Evolutionary conservation across 2,888 invertebrate genomes (phyloP).

Genomic region (Calameuta idolon): DNA sequence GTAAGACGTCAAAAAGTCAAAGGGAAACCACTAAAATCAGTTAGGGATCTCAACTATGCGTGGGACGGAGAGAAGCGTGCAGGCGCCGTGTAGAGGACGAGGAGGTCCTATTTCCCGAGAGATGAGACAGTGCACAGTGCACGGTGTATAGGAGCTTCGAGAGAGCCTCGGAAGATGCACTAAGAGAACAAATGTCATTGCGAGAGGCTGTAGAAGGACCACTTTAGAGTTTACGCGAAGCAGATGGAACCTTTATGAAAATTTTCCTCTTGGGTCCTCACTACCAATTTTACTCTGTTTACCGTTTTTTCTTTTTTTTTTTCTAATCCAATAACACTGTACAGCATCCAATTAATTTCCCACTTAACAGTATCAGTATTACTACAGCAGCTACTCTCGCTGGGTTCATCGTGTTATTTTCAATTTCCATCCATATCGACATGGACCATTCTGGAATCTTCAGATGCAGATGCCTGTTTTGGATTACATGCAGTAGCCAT

Average conservation of each 20-base stretch:
- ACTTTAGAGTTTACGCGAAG: slow-evolving; percentile 28
- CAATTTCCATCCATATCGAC: background rate
- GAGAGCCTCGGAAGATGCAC: background rate
- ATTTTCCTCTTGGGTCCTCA: slow-evolving; percentile 32
- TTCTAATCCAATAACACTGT: background rate
- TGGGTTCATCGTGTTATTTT: too few relatives aligned
- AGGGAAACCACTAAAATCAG: slow-evolving; percentile 66
- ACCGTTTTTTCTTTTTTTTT: background rate
- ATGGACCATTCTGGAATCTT: background rate
- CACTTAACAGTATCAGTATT: background rate
- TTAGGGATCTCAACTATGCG: slow-evolving; percentile 65
- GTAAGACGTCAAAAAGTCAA: slow-evolving; percentile 66
- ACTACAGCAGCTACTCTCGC: background rate
- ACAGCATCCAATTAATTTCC: background rate
- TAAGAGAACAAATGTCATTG: slow-evolving; percentile 7
- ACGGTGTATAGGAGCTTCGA: background rate
- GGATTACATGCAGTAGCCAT: background rate
- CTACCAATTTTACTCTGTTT: background rate
- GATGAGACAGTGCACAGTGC: slow-evolving; percentile 5
- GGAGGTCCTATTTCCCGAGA: slow-evolving; percentile 14
- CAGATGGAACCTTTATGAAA: slow-evolving; percentile 56
- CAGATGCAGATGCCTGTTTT: background rate
- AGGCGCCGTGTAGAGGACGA: slow-evolving; percentile 28
- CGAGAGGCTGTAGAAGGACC: slow-evolving; percentile 20
- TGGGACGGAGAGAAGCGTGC: slow-evolving; percentile 35